phyloP scores from a whole-genome alignment of 2,797 vertebrate genomes.

The Tympanoctomys barrerae region DNA sequence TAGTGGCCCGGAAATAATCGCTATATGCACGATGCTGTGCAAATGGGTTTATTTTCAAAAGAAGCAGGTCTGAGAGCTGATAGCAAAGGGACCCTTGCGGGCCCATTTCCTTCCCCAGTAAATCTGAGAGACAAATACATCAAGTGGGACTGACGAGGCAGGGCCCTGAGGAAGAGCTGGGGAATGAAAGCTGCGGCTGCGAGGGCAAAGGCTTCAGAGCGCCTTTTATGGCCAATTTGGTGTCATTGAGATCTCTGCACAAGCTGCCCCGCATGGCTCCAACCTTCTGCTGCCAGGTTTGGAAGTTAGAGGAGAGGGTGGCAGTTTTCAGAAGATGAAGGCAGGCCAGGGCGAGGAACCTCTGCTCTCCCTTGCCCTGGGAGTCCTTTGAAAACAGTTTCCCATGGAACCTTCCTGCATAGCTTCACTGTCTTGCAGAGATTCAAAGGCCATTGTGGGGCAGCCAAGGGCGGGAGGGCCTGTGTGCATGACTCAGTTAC shows the following conservation, averaged over 20 bases:
- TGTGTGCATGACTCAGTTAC: background rate
- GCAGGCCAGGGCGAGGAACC: constrained; percentile 20
- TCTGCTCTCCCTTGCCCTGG: background rate
- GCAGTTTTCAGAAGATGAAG: constrained; percentile 54
- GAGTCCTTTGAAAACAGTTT: constrained; percentile 71
- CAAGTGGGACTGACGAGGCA: background rate
- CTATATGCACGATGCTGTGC: background rate
- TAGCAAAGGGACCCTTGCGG: background rate
- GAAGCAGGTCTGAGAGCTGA: background rate
- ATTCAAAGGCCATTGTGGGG: background rate
- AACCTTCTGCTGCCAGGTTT: constrained; percentile 47
- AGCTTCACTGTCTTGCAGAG: background rate
- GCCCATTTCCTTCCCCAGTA: background rate
- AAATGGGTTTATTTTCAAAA: background rate
- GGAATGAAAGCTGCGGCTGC: background rate
- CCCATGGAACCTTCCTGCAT: background rate
- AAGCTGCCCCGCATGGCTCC: constrained; percentile 23
- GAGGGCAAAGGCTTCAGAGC: background rate
- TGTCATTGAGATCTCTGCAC: background rate
- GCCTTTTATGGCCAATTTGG: background rate
- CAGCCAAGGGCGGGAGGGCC: background rate
- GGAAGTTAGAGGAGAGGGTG: constrained; percentile 28
- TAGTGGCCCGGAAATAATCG: background rate
- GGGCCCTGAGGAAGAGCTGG: background rate
- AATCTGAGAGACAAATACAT: background rate